Conservation (phyloP, 2,888 invertebrate species). For the Cyrtodaria siliqua region DNA sequence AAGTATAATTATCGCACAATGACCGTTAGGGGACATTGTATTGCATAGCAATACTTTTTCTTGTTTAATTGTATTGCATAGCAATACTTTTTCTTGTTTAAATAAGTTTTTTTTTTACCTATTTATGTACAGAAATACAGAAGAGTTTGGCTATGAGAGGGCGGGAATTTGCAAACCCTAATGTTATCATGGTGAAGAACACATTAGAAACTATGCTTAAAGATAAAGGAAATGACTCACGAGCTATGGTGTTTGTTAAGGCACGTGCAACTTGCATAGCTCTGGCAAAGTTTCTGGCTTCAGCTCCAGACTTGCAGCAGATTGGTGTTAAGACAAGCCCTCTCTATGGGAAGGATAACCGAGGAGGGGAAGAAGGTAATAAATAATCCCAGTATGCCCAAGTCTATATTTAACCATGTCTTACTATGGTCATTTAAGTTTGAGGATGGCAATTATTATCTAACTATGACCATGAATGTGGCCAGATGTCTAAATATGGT, state of each 20-base stretch:
- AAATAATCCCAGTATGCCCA: neutral
- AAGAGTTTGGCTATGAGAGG: conserved; percentile 33
- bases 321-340: conserved; percentile 19
- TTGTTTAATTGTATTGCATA: too few relatives aligned
- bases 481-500: too few relatives aligned
- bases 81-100: too few relatives aligned
- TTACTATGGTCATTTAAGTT: too few relatives aligned
- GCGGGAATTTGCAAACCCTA: conserved; percentile 59
- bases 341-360: conserved; percentile 50
- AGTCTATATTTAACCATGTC: too few relatives aligned
- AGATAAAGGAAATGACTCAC: conserved; percentile 53
- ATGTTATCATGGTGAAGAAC: conserved; percentile 60
- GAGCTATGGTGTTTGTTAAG: conserved; percentile 74
- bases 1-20: too few relatives aligned
- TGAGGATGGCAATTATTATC: too few relatives aligned
- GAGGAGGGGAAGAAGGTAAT: conserved; percentile 52
- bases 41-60: too few relatives aligned
- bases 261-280: conserved; percentile 71
- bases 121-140: conserved; percentile 61
- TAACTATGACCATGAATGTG: too few relatives aligned
- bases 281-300: conserved; percentile 62
- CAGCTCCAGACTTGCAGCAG: conserved; percentile 27
- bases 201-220: conserved; percentile 52
- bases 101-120: too few relatives aligned
- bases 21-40: too few relatives aligned